Base-by-base conservation (phyloP, 1,140 invertebrate species). In the Anastrepha obliqua region DNA sequence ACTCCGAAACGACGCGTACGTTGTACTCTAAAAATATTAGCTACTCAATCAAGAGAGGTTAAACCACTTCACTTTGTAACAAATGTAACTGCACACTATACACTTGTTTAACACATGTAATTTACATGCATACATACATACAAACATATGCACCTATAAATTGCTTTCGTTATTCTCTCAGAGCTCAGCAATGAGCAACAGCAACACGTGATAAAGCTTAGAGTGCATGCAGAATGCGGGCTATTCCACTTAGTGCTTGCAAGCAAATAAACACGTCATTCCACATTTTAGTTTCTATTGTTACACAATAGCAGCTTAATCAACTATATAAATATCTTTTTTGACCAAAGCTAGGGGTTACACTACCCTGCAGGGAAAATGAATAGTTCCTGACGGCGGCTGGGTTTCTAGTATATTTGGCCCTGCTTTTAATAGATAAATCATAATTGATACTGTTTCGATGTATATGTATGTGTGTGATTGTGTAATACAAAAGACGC, bases 251-350 rank as follows among this genome's bases (percentile, higher is more conserved):
- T 67, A 13, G 20, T 9, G 39, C 44, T 74, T 44, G 5, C 39
- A 74, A 47, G 67, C 11, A 74, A 74, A 44, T 44, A 47, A 74
- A 74, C 13, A 74, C 67, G 67, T 47, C 67, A 47, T 44, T 47
- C 67, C 44, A 11, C 67, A 47, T 17, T 74, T 44, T 17, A 17
- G 55, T 58, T 8, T 8, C 13, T 62, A 62, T 62, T 62, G 17
- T 74, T 47, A 44, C 42, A 74, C 15, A 74, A 74, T 74, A 47
- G 67, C 17, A 3, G 17, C 6, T 74, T 55, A 55, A 8, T 6
- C 51, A 55, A 55, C 6, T 55, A 55, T 55, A 11, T 55, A 55
- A 8, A 55, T 55, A 55, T 55, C 1, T 55, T 8, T 11, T 55
- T 55, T 55, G 11, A 11, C 51, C 11, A 55, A 55, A 55, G 51